phyloP scores from a whole-genome alignment of 1,140 invertebrate genomes.

The Bombus ignitus region DNA sequence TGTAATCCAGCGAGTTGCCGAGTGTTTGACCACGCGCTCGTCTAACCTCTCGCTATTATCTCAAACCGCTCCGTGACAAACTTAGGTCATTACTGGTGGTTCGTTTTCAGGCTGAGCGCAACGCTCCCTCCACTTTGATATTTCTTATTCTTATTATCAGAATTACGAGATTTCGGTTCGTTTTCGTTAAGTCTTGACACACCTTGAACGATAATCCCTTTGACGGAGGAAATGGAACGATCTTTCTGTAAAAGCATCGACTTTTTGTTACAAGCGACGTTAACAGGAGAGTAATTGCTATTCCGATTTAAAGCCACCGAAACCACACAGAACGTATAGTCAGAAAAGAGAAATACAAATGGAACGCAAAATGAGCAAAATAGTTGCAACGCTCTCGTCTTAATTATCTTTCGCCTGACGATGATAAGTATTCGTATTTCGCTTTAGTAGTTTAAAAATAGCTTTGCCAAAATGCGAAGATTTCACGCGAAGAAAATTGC shows the following conservation, averaged over 20 bases:
- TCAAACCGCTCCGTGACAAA: slow-evolving; percentile 41
- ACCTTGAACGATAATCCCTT: not conserved
- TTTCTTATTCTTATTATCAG: slow-evolving; percentile 40
- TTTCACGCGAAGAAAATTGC: not conserved
- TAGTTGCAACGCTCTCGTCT: not conserved
- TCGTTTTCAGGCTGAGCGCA: slow-evolving; percentile 9
- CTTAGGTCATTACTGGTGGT: slow-evolving; percentile 36
- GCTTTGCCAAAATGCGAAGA: not conserved
- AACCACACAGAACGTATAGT: too few species aligned
- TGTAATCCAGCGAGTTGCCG: slow-evolving; percentile 8
- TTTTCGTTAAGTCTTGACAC: slow-evolving; percentile 7
- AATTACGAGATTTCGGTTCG: slow-evolving; percentile 35
- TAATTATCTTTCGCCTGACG: not conserved
- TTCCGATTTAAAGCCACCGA: not conserved
- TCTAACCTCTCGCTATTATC: slow-evolving; percentile 44
- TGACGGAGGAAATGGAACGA: not conserved
- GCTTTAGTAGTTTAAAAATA: not conserved
- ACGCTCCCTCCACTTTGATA: not conserved
- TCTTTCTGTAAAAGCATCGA: not conserved
- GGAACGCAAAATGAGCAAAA: not conserved
- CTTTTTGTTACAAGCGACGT: not conserved
- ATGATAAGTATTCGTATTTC: not conserved
- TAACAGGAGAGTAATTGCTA: not conserved
- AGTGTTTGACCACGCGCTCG: slow-evolving; percentile 43
- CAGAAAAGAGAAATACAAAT: not conserved